A percentile compares a stretch with the other conserved stretches of the same genome.
Conservation (phyloP, 2,888 invertebrate genomes). For the Drosophila siamana region DNA sequence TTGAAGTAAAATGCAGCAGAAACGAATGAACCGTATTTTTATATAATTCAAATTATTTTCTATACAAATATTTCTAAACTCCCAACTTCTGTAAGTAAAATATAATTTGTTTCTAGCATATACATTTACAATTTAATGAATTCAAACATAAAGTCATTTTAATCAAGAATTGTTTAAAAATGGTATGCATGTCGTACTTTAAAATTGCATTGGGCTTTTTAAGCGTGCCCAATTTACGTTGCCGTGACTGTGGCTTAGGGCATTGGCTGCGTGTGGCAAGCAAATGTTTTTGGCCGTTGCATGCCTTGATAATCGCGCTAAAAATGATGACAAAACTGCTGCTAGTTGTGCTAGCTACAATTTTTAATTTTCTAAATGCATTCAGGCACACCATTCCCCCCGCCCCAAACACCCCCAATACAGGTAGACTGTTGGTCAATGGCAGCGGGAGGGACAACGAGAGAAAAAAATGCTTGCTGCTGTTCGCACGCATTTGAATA, state of each 20-base stretch:
- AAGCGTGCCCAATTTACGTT: not conserved
- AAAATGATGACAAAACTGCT: conserved; percentile 80
- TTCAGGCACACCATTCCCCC: conserved; percentile 46
- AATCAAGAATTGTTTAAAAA: too few species aligned
- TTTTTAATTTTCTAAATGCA: conserved; percentile 81
- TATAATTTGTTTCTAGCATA: too few species aligned
- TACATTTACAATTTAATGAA: too few species aligned
- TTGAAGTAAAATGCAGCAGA: too few species aligned
- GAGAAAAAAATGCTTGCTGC: too few species aligned
- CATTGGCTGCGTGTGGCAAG: conserved; percentile 66
- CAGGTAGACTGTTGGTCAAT: conserved; percentile 15
- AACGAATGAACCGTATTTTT: too few species aligned
- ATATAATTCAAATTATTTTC: too few species aligned
- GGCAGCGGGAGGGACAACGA: not conserved
- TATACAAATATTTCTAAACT: too few species aligned
- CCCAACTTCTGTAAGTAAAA: too few species aligned
- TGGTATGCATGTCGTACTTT: too few species aligned
- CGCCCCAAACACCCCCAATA: not conserved
- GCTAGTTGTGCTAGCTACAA: conserved; percentile 72
- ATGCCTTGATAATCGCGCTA: conserved; percentile 79
- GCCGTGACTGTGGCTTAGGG: conserved; percentile 35
- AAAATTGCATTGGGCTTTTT: too few species aligned
- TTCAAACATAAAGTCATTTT: too few species aligned
- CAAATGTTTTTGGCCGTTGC: conserved; percentile 69
- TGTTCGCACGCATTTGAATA: conserved; percentile 31